These are phyloP conservation scores for Drosophila quadrilineata DNA, from an alignment of 1,140 invertebrate genomes.

Conservation along the genomic window DNA sequence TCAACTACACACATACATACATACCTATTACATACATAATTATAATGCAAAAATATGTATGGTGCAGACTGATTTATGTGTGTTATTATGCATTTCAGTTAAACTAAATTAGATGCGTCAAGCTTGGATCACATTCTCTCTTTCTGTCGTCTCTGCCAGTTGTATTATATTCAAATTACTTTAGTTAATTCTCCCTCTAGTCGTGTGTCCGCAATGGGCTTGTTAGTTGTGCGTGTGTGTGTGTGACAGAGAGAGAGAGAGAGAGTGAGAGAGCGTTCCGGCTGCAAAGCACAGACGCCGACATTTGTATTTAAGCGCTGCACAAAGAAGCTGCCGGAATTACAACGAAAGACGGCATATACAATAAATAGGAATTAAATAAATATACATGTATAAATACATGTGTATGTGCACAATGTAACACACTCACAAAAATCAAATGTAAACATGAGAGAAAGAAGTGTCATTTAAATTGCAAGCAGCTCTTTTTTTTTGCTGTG, in stretches of 20 bases:
- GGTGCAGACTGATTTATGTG: conserved; percentile 22
- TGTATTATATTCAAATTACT: conserved; percentile 62
- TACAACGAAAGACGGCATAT: conserved; percentile 9
- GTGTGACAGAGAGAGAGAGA: too few species aligned
- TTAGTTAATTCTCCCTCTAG: conserved; percentile 51
- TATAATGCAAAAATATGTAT: conserved; percentile 6
- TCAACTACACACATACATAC: too few species aligned
- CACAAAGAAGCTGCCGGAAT: conserved; percentile 20
- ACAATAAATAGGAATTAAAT: background rate
- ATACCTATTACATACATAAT: too few species aligned
- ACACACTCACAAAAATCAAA: background rate
- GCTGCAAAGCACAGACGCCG: conserved; percentile 17
- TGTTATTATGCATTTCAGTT: conserved; percentile 5
- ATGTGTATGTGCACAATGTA: too few species aligned
- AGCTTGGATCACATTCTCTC: conserved; percentile 15
- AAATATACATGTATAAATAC: too few species aligned
- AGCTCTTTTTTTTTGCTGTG: background rate
- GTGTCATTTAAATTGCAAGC: conserved; percentile 1
- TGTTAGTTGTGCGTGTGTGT: conserved; percentile 7
- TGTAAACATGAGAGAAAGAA: background rate
- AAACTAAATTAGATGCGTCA: conserved; percentile 25
- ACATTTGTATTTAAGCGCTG: background rate
- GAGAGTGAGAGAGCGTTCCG: too few species aligned
- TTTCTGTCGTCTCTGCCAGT: conserved; percentile 44
- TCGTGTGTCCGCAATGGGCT: background rate